Conservation (phyloP, 2,797 vertebrate species). For the Botia almorhae region DNA sequence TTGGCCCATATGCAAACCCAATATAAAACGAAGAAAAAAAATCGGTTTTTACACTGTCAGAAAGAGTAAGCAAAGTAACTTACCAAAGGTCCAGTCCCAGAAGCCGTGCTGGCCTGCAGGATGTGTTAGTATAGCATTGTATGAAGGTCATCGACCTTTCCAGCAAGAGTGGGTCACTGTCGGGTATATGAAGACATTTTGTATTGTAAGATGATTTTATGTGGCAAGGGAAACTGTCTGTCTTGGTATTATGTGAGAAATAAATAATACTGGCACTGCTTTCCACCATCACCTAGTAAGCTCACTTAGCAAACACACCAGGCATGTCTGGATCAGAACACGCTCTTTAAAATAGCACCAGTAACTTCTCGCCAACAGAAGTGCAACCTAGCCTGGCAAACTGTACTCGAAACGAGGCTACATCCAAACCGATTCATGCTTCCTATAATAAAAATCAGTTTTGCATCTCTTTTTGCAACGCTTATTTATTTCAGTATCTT, state of each 20-base stretch:
- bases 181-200: too few relatives aligned
- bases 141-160: too few relatives aligned
- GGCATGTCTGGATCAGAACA: constrained; percentile 2
- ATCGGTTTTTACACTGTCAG: not conserved
- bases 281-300: not conserved
- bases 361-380: not conserved
- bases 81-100: not conserved
- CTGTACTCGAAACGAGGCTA: not conserved
- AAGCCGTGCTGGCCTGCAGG: not conserved
- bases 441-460: too few relatives aligned
- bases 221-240: not conserved
- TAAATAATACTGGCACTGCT: not conserved
- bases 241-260: constrained; percentile 16
- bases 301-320: not conserved
- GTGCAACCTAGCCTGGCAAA: not conserved
- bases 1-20: too few relatives aligned
- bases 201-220: not conserved
- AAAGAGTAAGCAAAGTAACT: not conserved
- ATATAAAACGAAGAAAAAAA: too few relatives aligned
- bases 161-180: not conserved
- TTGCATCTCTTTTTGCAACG: too few relatives aligned
- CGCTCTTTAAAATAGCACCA: constrained; percentile 24
- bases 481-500: too few relatives aligned
- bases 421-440: not conserved
- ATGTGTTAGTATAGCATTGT: too few relatives aligned